Evolutionary conservation across 2,888 invertebrate genomes (phyloP).

Genomic region (Nephrotoma appendiculata): DNA sequence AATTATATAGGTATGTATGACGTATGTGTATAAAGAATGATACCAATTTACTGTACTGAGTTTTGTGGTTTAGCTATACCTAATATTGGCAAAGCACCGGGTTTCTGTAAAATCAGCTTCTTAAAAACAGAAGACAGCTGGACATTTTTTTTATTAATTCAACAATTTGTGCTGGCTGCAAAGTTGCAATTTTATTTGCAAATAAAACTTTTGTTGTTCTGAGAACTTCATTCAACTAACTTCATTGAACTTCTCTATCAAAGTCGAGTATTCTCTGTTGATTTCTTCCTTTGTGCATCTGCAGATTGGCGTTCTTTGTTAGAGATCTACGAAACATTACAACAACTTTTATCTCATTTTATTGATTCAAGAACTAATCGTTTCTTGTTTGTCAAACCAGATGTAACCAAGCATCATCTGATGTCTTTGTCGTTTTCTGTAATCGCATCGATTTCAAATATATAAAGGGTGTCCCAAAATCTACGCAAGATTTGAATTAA

Average conservation of each 20-base stretch:
- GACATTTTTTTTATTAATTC: too few species aligned
- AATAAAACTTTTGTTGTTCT: too few species aligned
- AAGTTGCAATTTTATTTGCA: too few species aligned
- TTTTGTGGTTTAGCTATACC: too few species aligned
- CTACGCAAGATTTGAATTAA: too few species aligned
- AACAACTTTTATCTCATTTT: conserved; percentile 1
- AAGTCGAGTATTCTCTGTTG: neutral
- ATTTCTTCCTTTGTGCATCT: conserved; percentile 1
- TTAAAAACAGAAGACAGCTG: too few species aligned
- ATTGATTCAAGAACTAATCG: neutral
- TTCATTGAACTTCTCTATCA: neutral
- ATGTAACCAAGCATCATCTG: neutral
- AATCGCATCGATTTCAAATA: neutral
- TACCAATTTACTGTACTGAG: too few species aligned
- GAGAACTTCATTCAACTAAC: too few species aligned
- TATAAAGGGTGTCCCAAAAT: too few species aligned
- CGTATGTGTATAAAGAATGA: neutral
- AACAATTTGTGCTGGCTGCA: too few species aligned
- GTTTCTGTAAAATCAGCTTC: too few species aligned
- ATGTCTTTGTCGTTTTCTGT: neutral
- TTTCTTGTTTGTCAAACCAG: neutral
- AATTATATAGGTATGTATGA: neutral
- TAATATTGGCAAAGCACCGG: too few species aligned
- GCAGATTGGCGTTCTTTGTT: neutral
- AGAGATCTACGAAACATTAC: neutral